Evolutionary conservation across 2,888 invertebrate genomes (phyloP).

Genomic region (Esperia sulphurella): DNA sequence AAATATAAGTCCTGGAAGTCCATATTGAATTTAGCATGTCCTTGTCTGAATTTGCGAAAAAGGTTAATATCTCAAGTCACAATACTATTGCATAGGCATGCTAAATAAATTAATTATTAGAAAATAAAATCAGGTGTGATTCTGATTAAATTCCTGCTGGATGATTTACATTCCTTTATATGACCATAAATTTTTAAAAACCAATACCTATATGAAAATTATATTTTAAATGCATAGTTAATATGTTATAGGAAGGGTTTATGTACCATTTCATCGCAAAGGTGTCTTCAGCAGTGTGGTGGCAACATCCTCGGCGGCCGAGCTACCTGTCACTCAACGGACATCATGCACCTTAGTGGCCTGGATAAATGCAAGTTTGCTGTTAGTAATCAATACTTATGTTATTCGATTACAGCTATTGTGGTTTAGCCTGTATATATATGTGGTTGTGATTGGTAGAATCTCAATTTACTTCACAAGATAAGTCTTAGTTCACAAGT

Average conservation of each 20-base stretch:
- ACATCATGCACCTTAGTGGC: conserved; percentile 73
- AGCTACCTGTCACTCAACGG: conserved; percentile 53
- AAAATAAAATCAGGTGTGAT: too few relatives aligned
- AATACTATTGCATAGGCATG: too few relatives aligned
- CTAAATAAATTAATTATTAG: too few relatives aligned
- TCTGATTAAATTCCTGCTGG: too few relatives aligned
- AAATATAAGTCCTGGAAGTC: too few relatives aligned
- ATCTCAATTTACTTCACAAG: not conserved
- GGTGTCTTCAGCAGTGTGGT: conserved; percentile 52
- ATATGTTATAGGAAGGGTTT: conserved; percentile 18
- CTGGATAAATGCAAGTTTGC: conserved; percentile 66
- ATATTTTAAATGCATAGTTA: not conserved
- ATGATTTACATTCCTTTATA: too few relatives aligned
- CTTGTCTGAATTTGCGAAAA: too few relatives aligned
- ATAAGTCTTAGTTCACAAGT: too few relatives aligned
- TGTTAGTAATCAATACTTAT: conserved; percentile 48
- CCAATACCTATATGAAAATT: too few relatives aligned
- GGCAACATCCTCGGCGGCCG: conserved; percentile 43
- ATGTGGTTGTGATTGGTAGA: not conserved
- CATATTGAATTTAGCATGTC: too few relatives aligned
- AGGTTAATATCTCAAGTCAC: too few relatives aligned
- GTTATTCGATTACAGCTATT: not conserved
- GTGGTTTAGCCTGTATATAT: not conserved
- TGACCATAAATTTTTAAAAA: too few relatives aligned
- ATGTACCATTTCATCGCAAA: conserved; percentile 76